Conservation (phyloP, 2,888 invertebrate species). For the Drosophila fulvimacula region DNA sequence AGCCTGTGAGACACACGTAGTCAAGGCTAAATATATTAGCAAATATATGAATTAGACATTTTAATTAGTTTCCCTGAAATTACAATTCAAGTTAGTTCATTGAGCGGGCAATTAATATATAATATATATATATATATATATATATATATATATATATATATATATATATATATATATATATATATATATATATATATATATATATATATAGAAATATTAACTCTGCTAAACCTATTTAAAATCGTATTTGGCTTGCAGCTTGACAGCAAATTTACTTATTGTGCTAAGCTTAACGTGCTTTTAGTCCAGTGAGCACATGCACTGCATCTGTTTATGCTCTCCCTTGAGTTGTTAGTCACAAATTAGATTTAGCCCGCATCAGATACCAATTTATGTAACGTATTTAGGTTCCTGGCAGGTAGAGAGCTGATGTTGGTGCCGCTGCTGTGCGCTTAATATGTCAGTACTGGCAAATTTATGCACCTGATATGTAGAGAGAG, state of each 20-base stretch:
- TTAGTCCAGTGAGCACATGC: neutral
- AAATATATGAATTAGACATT: neutral
- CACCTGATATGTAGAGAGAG: constrained; percentile 49
- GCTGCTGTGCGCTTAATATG: constrained; percentile 49
- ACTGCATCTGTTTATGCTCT: neutral
- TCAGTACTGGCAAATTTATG: constrained; percentile 65
- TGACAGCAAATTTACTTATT: constrained; percentile 1
- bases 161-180: no score
- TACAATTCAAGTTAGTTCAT: neutral
- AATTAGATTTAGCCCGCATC: constrained; percentile 21
- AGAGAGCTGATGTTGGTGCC: neutral
- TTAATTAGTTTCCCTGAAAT: neutral
- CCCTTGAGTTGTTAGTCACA: constrained; percentile 3
- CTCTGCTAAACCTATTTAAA: no score
- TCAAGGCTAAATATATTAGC: neutral
- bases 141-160: no score
- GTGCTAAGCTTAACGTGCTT: neutral
- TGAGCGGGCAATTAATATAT: neutral
- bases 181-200: no score
- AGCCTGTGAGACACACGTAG: neutral
- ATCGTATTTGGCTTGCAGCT: neutral
- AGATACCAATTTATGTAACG: constrained; percentile 22
- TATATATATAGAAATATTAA: no score
- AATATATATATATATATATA: no score
- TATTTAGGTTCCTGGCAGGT: constrained; percentile 7